Base-by-base conservation (phyloP, 2,113 vertebrate genomes). In the Euleptes europaea region DNA sequence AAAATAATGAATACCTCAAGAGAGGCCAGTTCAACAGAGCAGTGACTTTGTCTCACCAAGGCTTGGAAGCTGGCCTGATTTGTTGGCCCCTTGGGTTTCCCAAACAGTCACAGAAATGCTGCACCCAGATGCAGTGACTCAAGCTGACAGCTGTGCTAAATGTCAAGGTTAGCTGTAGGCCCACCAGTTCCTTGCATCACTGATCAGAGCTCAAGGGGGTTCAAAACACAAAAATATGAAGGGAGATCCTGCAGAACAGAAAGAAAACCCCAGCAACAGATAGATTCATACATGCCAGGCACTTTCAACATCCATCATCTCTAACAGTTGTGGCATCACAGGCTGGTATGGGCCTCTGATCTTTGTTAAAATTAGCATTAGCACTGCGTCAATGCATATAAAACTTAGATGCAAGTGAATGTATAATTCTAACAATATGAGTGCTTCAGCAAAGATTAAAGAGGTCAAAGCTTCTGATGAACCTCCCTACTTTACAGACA, bases 131-230 rank as follows among this genome's bases (percentile, higher is more conserved):
- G 54, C 42, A 87, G 44, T 47, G 49, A 83, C 42, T 83, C 66
- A 51, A 87, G 49, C n/a, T 78, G 80, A 82, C 74, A 87, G 66
- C 65, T 77, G 74, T 71, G 73, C 49, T 78, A 83, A 86, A 86
- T 70, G 63, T 86, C 79, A 82, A 76, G 72, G 85, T 82, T 82
- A 71, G 51, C 66, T 78, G 40, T 31, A 78, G 67, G 42, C 57
- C 74, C 49, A 72, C 57, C 54, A 72, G 80, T 60, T 60, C 28
- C 8, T 40, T 66, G 78, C 40, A 66, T n/a, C 60, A 66, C 6
- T 60, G 9, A 38, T 26, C 33, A 42, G 5, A 21, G 28, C 2
- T 42, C 28, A 65, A 40, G 33, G 54, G 60, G n/a, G 11, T 71
- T 71, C 49, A 31, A 63, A 72, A 54, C 40, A 35, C 14, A 77